A percentile compares a stretch with the other conserved stretches of the same genome.
Evolutionary conservation across 2,113 vertebrate genomes (phyloP).

Genomic region (Aspiorhynchus laticeps): DNA sequence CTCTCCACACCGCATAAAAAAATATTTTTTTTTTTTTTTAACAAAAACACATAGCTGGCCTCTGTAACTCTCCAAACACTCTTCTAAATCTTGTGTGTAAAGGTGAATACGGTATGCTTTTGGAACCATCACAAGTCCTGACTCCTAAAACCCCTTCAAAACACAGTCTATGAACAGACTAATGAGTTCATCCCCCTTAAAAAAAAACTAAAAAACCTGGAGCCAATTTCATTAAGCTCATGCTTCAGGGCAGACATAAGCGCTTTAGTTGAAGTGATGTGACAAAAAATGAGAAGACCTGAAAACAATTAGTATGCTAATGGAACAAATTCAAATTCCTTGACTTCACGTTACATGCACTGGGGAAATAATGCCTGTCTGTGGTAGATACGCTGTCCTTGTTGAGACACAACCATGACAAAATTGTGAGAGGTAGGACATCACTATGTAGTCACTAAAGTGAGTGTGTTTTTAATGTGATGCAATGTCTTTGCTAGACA

Average conservation of each 20-base stretch:
- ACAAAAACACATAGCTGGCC: background rate
- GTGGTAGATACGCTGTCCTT: conserved; percentile 21
- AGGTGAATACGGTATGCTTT: background rate
- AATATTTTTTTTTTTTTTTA: too few species aligned
- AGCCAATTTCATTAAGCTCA: conserved; percentile 56
- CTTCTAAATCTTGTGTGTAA: background rate
- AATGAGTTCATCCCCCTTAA: conserved; percentile 50
- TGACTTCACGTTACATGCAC: conserved; percentile 25
- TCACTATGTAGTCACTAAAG: background rate
- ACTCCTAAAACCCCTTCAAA: conserved; percentile 45
- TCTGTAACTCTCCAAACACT: background rate
- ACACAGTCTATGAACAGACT: conserved; percentile 44
- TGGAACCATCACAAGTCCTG: background rate
- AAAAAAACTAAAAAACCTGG: background rate
- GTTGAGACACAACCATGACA: background rate
- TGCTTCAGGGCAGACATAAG: conserved; percentile 34
- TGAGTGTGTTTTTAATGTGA: background rate
- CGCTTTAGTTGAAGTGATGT: conserved; percentile 48
- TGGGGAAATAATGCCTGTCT: conserved; percentile 31
- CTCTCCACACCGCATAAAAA: background rate
- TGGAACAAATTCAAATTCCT: conserved; percentile 44
- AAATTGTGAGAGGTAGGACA: background rate
- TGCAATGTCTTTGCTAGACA: background rate
- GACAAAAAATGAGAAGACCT: conserved; percentile 47
- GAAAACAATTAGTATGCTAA: conserved; percentile 63